phyloP scores from a whole-genome alignment of 2,888 invertebrate genomes.

The Anoncus sp. region DNA sequence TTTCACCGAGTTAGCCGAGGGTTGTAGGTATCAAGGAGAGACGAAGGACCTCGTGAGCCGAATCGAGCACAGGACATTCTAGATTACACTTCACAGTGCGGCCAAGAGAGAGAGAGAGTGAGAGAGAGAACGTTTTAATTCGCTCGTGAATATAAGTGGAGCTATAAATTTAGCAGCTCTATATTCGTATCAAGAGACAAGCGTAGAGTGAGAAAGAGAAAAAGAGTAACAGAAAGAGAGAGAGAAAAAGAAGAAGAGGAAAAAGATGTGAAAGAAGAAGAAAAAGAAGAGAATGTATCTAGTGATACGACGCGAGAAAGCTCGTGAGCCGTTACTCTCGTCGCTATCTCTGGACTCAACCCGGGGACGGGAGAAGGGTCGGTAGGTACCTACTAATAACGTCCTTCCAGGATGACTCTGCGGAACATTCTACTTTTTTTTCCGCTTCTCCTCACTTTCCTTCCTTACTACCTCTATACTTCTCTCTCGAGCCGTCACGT shows the following conservation, averaged over 20 bases:
- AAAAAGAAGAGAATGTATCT: slow-evolving; percentile 35
- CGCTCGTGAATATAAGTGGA: slow-evolving; percentile 56
- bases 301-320: slow-evolving; percentile 42
- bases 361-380: slow-evolving; percentile 29
- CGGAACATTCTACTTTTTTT: slow-evolving; percentile 39
- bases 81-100: slow-evolving; percentile 6
- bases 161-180: slow-evolving; percentile 55
- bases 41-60: slow-evolving; percentile 7
- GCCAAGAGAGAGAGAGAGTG: not conserved
- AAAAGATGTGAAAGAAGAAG: slow-evolving; percentile 27
- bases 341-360: slow-evolving; percentile 49
- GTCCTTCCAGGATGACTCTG: slow-evolving; percentile 50
- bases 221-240: not conserved
- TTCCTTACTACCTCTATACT: slow-evolving; percentile 17
- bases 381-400: slow-evolving; percentile 56
- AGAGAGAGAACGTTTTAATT: slow-evolving; percentile 51
- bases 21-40: slow-evolving; percentile 3
- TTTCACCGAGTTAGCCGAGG: not conserved
- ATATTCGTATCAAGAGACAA: slow-evolving; percentile 54
- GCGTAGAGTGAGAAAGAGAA: not conserved
- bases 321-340: slow-evolving; percentile 55
- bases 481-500: slow-evolving; percentile 43
- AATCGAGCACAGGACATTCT: slow-evolving; percentile 25
- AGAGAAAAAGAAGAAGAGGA: slow-evolving; percentile 12
- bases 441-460: slow-evolving; percentile 26